Evolutionary conservation across 2,888 invertebrate species (phyloP).

Genomic region (Protula sp.): DNA sequence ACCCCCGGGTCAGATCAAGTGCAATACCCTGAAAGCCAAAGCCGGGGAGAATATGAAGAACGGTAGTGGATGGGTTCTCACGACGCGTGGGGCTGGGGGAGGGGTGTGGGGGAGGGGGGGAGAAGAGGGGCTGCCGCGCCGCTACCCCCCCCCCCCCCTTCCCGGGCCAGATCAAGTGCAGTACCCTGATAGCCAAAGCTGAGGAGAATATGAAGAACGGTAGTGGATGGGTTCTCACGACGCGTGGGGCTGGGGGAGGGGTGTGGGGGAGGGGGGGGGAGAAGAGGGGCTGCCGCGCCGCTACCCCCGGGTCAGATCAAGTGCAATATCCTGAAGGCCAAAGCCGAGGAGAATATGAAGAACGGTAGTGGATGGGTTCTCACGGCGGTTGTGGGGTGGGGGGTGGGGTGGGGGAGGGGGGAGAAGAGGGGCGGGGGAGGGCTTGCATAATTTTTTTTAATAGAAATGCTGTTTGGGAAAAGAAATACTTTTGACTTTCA

Average conservation of each 20-base stretch:
- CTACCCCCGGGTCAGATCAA: slow-evolving; percentile 86
- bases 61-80: no score
- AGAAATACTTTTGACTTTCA: no score
- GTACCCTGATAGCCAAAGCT: slow-evolving; percentile 78
- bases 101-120: no score
- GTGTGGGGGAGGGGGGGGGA: no score
- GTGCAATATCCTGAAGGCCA: slow-evolving; percentile 87
- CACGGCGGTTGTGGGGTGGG: no score
- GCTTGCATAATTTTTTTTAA: no score
- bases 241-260: neutral
- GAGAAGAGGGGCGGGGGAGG: no score
- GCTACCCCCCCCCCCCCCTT: slow-evolving; percentile 66
- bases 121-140: slow-evolving; percentile 56
- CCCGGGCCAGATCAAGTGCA: slow-evolving; percentile 87
- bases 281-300: slow-evolving; percentile 54
- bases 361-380: no score
- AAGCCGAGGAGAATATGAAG: slow-evolving; percentile 64
- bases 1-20: slow-evolving; percentile 86
- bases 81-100: neutral
- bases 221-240: no score
- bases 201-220: slow-evolving; percentile 62
- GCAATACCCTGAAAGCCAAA: slow-evolving; percentile 85
- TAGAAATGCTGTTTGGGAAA: no score
- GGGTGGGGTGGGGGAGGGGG: no score
- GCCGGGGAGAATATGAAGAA: slow-evolving; percentile 63